A percentile compares a stretch with the other conserved stretches of the same genome.
Evolutionary conservation across 2,888 invertebrate species (phyloP).

Genomic region (Saturnia pavonia): DNA sequence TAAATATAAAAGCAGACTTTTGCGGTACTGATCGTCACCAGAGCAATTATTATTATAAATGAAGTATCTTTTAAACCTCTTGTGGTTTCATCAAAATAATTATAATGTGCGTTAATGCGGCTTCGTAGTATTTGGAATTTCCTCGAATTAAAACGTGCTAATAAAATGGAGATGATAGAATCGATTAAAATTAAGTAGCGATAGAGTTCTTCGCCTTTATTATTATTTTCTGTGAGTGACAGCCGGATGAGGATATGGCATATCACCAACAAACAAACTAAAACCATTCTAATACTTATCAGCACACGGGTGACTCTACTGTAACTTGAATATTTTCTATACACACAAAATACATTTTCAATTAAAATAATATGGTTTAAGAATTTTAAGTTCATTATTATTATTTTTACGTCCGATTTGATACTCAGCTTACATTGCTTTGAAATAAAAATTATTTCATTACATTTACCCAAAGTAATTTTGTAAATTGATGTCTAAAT

Average conservation of each 20-base stretch:
- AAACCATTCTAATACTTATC: too few species aligned
- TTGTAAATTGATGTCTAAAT: background rate
- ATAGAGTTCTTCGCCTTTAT: too few species aligned
- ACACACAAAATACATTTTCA: too few species aligned
- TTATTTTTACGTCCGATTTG: background rate
- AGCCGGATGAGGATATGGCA: too few species aligned
- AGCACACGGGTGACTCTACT: too few species aligned
- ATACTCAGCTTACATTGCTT: background rate
- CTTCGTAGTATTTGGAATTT: background rate
- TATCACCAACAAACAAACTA: too few species aligned
- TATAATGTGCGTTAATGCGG: background rate
- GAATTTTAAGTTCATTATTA: background rate
- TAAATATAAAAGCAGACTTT: background rate
- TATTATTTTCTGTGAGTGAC: too few species aligned
- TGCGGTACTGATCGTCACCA: background rate
- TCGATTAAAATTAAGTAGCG: too few species aligned
- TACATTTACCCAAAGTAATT: background rate
- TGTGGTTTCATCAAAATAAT: background rate
- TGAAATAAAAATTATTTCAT: background rate
- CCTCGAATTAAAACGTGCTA: background rate
- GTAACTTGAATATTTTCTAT: too few species aligned
- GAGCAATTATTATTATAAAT: background rate
- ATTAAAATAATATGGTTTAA: background rate
- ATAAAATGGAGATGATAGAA: too few species aligned
- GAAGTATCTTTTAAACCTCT: too few species aligned